A percentile compares a stretch with the other conserved stretches of the same genome.
Conservation (phyloP, 1,140 invertebrate species). For the Lordiphosa clarofinis region DNA sequence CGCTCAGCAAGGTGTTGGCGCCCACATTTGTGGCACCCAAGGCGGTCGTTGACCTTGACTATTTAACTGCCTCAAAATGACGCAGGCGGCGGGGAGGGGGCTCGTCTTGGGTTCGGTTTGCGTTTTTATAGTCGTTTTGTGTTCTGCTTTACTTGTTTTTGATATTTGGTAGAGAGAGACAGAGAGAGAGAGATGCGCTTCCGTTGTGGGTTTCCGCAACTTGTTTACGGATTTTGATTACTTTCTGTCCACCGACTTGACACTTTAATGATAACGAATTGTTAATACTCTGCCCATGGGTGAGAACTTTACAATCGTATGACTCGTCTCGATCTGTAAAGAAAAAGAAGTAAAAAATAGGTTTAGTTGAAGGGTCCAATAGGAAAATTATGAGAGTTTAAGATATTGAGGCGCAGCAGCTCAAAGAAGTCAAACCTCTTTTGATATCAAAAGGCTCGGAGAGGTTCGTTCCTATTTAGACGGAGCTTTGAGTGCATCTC, state of each 20-base stretch:
- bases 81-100: background rate
- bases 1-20: constrained; percentile 26
- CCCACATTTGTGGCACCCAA: constrained; percentile 28
- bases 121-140: background rate
- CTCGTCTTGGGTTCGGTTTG: background rate
- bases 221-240: constrained; percentile 41
- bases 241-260: constrained; percentile 19
- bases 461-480: too few relatives aligned
- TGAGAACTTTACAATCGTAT: too few relatives aligned
- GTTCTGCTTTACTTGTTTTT: constrained; percentile 19
- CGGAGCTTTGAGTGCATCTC: too few relatives aligned
- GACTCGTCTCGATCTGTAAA: too few relatives aligned
- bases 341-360: too few relatives aligned
- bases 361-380: too few relatives aligned
- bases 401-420: too few relatives aligned
- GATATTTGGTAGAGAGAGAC: constrained; percentile 3
- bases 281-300: too few relatives aligned
- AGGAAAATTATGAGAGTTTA: too few relatives aligned
- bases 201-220: constrained; percentile 32
- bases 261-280: too few relatives aligned
- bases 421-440: too few relatives aligned
- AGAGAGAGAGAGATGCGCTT: constrained; percentile 12
- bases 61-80: constrained; percentile 16
- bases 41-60: constrained; percentile 42
- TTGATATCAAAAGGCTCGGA: too few relatives aligned